Conservation (phyloP, 2,888 invertebrate genomes). For the Drosophila mimica region DNA sequence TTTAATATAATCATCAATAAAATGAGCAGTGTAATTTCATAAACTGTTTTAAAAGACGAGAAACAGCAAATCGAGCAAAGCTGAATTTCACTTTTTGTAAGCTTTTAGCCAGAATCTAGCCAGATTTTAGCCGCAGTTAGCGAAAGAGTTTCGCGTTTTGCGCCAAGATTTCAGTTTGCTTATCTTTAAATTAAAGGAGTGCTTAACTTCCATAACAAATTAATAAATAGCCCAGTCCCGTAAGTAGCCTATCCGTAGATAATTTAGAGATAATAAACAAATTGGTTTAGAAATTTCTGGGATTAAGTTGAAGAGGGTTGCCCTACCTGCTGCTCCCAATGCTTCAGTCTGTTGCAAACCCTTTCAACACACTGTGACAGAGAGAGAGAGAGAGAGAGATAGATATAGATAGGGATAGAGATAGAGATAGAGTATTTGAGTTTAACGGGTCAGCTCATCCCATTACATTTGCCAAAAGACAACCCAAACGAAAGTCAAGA, state of each 20-base stretch:
- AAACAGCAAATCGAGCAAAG: background rate
- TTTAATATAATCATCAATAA: fast-evolving
- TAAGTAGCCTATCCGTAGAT: conserved; percentile 3
- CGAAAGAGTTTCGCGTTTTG: background rate
- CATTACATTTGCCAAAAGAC: conserved; percentile 61
- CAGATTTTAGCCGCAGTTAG: background rate
- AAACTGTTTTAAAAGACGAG: background rate
- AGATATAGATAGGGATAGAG: background rate
- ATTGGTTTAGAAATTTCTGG: conserved; percentile 51
- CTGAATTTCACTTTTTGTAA: background rate
- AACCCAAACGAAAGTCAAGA: conserved; percentile 37
- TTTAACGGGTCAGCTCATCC: conserved; percentile 69
- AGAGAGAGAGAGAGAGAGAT: background rate
- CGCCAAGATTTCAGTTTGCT: background rate
- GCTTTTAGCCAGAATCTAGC: background rate
- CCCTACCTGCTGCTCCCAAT: conserved; percentile 11
- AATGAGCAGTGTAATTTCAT: background rate
- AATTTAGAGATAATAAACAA: conserved; percentile 19
- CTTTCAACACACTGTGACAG: conserved; percentile 21
- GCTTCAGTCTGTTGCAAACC: conserved; percentile 29
- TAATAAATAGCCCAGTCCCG: background rate
- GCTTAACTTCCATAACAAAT: background rate
- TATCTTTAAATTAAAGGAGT: background rate
- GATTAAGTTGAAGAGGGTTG: conserved; percentile 56
- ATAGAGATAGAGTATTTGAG: conserved; percentile 22